phyloP scores from a whole-genome alignment of 1,140 invertebrate species.

The Hirudo medicinalis region DNA sequence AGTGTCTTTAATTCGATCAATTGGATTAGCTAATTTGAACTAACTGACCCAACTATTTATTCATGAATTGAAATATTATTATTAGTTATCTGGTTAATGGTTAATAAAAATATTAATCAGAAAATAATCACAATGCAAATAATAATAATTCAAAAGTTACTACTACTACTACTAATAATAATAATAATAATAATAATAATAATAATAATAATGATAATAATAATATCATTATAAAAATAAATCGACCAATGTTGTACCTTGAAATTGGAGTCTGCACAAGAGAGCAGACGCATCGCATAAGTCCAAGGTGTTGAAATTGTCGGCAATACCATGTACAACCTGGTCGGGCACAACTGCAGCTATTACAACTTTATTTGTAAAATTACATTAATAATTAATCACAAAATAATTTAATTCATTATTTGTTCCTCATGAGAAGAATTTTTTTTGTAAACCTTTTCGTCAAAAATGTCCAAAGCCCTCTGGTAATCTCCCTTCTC shows the following conservation, averaged over 20 bases:
- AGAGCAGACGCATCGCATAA: slow-evolving; percentile 46
- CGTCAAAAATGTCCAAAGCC: slow-evolving; percentile 43
- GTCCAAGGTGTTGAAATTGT: slow-evolving; percentile 38
- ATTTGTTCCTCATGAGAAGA: not conserved
- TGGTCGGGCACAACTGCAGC: too few species aligned
- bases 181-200: too few species aligned
- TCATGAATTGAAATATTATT: too few species aligned
- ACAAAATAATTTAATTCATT: not conserved
- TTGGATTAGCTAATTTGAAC: too few species aligned
- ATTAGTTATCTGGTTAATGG: not conserved
- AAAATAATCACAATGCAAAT: not conserved
- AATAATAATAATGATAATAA: too few species aligned
- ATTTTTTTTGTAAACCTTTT: slow-evolving; percentile 26
- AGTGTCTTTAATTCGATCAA: too few species aligned
- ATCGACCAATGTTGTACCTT: not conserved
- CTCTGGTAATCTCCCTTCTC: slow-evolving; percentile 36
- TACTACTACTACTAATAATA: too few species aligned
- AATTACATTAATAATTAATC: too few species aligned
- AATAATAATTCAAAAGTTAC: not conserved
- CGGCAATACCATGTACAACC: too few species aligned
- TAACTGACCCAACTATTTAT: too few species aligned
- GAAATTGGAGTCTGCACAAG: not conserved
- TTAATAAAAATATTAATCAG: not conserved
- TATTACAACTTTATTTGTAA: too few species aligned
- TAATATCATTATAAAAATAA: not conserved